A percentile compares a stretch with the other conserved stretches of the same genome.
These are phyloP conservation scores for Colinus virginianus DNA, from an alignment of 2,113 vertebrate genomes.

Conservation along the genomic window DNA sequence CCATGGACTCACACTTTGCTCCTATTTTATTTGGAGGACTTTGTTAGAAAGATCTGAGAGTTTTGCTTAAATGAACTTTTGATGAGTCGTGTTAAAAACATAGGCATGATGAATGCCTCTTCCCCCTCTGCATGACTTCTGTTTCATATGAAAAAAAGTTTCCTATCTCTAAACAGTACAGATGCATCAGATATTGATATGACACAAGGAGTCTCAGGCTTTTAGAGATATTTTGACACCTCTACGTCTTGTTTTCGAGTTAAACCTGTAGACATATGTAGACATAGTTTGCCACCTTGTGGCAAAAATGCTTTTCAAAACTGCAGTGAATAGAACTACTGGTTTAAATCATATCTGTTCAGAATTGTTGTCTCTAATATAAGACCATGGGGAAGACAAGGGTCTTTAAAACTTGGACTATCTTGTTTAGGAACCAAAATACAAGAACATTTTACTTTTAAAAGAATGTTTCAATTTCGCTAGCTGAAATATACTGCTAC, in stretches of 20 bases:
- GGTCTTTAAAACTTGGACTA: rapidly evolving
- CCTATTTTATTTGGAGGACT: background rate
- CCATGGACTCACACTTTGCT: background rate
- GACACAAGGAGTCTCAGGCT: background rate
- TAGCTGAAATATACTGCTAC: background rate
- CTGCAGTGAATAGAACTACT: background rate
- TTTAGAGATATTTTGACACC: background rate
- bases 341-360: background rate
- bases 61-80: background rate
- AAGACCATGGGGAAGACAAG: background rate
- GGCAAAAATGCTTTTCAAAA: slow-evolving; percentile 12
- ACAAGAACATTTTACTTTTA: background rate
- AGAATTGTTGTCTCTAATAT: background rate
- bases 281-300: slow-evolving; percentile 80
- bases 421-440: background rate
- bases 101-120: background rate
- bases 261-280: slow-evolving; percentile 52
- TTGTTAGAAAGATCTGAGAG: background rate
- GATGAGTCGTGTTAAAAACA: background rate
- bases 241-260: background rate
- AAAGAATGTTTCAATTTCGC: background rate
- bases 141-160: background rate
- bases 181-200: background rate
- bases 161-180: background rate
- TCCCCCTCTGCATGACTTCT: background rate